Evolutionary conservation across 2,888 invertebrate species (phyloP).

Genomic region (Eilema sororculum): DNA sequence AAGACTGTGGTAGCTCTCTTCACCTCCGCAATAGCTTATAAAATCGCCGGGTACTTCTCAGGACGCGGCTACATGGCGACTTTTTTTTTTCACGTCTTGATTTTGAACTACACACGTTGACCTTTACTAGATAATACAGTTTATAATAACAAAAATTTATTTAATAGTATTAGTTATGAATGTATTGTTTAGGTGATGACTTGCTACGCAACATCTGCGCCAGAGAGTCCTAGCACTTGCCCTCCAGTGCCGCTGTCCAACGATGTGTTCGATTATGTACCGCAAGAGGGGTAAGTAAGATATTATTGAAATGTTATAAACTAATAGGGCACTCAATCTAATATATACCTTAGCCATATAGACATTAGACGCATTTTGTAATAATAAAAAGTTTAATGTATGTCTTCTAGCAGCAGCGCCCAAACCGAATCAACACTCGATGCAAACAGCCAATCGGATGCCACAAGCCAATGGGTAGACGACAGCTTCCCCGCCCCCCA

Average conservation of each 20-base stretch:
- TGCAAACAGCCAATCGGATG: slow-evolving; percentile 76
- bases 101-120: too few relatives aligned
- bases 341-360: not conserved
- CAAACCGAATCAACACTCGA: slow-evolving; percentile 74
- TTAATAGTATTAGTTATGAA: too few relatives aligned
- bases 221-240: slow-evolving; percentile 76
- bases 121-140: too few relatives aligned
- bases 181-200: slow-evolving; percentile 74
- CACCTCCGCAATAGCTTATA: too few relatives aligned
- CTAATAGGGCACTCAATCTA: not conserved
- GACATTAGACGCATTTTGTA: not conserved
- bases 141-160: too few relatives aligned
- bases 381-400: not conserved
- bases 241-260: slow-evolving; percentile 67
- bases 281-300: slow-evolving; percentile 64
- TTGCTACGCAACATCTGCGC: slow-evolving; percentile 81
- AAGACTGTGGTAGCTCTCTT: too few relatives aligned
- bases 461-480: slow-evolving; percentile 85
- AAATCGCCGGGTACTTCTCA: too few relatives aligned
- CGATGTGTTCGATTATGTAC: slow-evolving; percentile 75
- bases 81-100: too few relatives aligned
- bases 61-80: too few relatives aligned
- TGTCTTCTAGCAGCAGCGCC: slow-evolving; percentile 56
- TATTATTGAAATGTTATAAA: not conserved
- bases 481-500: slow-evolving; percentile 82